Percentiles rank a stretch among this genome's conserved stretches.
Evolutionary conservation across 2,113 vertebrate species (phyloP).

Genomic region (Coreoperca whiteheadi): DNA sequence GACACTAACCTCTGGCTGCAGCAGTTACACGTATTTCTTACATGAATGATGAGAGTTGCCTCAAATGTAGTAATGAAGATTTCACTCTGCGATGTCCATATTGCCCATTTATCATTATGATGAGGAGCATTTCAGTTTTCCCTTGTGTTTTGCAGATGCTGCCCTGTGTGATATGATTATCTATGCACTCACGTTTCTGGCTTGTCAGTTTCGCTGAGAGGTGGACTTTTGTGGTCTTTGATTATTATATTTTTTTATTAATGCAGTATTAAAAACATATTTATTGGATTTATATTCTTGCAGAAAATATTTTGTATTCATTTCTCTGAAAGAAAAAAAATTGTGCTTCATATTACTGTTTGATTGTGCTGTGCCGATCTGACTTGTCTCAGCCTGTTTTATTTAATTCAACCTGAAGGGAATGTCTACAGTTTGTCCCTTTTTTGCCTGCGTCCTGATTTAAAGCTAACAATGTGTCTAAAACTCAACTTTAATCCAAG

Average conservation of each 20-base stretch:
- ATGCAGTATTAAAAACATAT: constrained; percentile 71
- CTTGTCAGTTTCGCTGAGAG: constrained; percentile 9
- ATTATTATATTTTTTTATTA: constrained; percentile 75
- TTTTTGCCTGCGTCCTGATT: constrained; percentile 12
- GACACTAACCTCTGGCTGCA: constrained; percentile 3
- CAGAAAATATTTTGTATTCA: constrained; percentile 62
- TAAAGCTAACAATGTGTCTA: constrained; percentile 15
- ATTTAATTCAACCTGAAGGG: constrained; percentile 38
- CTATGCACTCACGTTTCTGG: constrained; percentile 60
- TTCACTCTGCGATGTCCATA: not conserved
- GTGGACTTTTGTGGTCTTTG: constrained; percentile 43
- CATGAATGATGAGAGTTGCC: not conserved
- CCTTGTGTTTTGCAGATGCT: constrained; percentile 28
- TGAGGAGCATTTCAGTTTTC: not conserved
- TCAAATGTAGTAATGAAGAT: not conserved
- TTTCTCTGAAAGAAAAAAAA: constrained; percentile 35
- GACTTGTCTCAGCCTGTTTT: constrained; percentile 17
- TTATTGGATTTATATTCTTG: constrained; percentile 76
- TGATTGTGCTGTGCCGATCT: constrained; percentile 18
- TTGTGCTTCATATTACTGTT: constrained; percentile 38
- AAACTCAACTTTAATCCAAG: constrained; percentile 52
- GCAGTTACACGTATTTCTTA: not conserved
- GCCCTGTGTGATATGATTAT: constrained; percentile 34
- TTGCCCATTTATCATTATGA: not conserved
- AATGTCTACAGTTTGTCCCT: constrained; percentile 11